These are phyloP conservation scores for Grammomys surdaster DNA, from an alignment of 2,113 vertebrate species.

Conservation along the genomic window DNA sequence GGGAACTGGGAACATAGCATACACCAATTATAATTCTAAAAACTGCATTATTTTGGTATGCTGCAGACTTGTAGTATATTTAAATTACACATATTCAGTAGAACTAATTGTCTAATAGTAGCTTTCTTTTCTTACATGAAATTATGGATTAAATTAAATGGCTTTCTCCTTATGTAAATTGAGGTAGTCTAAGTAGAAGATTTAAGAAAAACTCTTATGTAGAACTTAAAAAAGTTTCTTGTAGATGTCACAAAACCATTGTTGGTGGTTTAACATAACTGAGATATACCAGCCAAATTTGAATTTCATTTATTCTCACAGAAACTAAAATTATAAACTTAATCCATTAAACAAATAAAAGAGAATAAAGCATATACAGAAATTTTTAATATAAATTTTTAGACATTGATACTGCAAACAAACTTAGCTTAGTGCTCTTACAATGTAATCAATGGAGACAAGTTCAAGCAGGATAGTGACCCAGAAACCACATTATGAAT, in stretches of 20 bases:
- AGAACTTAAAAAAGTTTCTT: neutral
- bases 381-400: neutral
- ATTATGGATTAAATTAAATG: constrained; percentile 47
- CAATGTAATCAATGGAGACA: neutral
- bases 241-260: neutral
- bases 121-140: neutral
- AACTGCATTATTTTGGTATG: constrained; percentile 16
- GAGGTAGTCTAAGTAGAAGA: neutral
- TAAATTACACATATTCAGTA: neutral
- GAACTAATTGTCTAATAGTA: neutral
- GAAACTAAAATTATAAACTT: neutral
- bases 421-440: neutral
- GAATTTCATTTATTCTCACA: neutral
- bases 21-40: neutral
- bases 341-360: neutral
- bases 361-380: neutral
- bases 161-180: constrained; percentile 14
- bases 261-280: neutral
- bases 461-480: neutral
- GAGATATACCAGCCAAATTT: neutral
- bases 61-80: neutral
- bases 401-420: neutral
- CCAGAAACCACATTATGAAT: neutral
- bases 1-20: constrained; percentile 6
- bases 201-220: neutral